These are phyloP conservation scores for Tholera decimalis DNA, from an alignment of 2,888 invertebrate genomes.

Conservation along the genomic window DNA sequence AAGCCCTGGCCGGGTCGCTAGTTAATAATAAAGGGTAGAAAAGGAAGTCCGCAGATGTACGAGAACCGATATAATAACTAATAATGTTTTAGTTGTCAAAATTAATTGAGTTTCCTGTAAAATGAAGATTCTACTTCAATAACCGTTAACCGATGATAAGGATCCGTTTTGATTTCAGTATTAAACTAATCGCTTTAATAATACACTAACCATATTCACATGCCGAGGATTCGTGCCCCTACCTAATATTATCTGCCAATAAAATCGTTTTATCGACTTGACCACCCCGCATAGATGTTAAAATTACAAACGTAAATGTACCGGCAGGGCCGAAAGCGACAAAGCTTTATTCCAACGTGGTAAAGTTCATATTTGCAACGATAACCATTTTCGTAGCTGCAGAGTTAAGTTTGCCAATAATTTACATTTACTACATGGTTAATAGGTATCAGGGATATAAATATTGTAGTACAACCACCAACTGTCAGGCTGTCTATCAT, in stretches of 20 bases:
- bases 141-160: not conserved
- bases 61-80: not conserved
- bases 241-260: slow-evolving; percentile 66
- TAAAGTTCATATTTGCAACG: slow-evolving; percentile 19
- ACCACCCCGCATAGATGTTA: slow-evolving; percentile 69
- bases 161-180: not conserved
- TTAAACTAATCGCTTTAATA: slow-evolving; percentile 14
- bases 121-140: not conserved
- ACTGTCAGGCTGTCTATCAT: slow-evolving; percentile 68
- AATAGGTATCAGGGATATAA: slow-evolving; percentile 71
- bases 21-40: too few relatives aligned
- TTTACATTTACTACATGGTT: slow-evolving; percentile 65
- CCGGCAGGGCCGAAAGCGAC: not conserved
- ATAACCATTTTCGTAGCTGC: not conserved
- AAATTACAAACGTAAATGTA: slow-evolving; percentile 45
- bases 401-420: slow-evolving; percentile 45
- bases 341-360: not conserved
- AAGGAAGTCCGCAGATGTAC: too few relatives aligned
- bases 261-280: slow-evolving; percentile 72
- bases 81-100: not conserved
- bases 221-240: slow-evolving; percentile 18
- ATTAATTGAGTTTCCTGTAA: not conserved
- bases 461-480: slow-evolving; percentile 72
- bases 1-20: too few relatives aligned
- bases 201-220: slow-evolving; percentile 7